Evolutionary conservation across 2,113 vertebrate species (phyloP).

Genomic region (Lanius ludovicianus): DNA sequence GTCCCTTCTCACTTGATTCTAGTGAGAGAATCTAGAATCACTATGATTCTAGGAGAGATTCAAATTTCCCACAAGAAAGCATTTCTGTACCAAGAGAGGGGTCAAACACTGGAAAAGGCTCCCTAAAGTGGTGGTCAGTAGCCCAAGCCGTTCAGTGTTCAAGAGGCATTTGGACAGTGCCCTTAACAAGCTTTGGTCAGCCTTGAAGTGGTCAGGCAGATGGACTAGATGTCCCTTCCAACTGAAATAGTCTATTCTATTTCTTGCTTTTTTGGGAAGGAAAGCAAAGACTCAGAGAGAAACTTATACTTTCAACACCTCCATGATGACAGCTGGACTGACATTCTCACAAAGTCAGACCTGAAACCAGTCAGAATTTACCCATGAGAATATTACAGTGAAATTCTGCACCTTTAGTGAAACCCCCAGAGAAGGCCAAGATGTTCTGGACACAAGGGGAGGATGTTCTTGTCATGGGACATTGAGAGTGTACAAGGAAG

Average conservation of each 20-base stretch:
- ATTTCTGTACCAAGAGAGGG: not conserved
- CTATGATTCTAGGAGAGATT: not conserved
- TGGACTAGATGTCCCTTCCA: not conserved
- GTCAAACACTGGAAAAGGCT: not conserved
- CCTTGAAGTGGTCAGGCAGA: not conserved
- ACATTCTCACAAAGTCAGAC: too few species aligned
- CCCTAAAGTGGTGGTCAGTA: not conserved
- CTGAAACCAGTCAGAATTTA: too few species aligned
- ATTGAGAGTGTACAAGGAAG: too few species aligned
- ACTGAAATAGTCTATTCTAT: not conserved
- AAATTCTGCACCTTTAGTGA: too few species aligned
- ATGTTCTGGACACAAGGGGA: too few species aligned
- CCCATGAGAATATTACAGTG: too few species aligned
- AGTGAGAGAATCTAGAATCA: too few species aligned
- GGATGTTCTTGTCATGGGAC: too few species aligned
- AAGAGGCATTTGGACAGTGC: not conserved
- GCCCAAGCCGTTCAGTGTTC: not conserved
- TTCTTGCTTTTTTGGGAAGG: not conserved
- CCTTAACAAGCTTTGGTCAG: not conserved
- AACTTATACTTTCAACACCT: not conserved
- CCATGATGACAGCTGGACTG: too few species aligned
- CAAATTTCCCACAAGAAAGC: not conserved
- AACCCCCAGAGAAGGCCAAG: too few species aligned
- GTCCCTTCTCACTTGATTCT: not conserved
- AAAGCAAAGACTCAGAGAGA: not conserved